phyloP scores from a whole-genome alignment of 2,113 vertebrate genomes.

The Corythoichthys haematopterus region DNA sequence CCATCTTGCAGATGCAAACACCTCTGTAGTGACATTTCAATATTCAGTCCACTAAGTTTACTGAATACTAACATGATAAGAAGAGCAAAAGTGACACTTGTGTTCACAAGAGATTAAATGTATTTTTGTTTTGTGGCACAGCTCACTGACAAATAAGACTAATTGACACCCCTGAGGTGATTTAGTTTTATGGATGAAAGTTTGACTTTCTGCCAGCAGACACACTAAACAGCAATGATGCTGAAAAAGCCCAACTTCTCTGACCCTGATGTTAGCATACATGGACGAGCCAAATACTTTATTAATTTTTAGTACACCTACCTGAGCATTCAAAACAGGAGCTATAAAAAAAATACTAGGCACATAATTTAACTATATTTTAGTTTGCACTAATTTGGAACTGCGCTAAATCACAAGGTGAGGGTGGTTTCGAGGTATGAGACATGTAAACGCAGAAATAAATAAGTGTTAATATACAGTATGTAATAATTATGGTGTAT shows the following conservation, averaged over 20 bases:
- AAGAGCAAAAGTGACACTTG: background rate
- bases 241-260: background rate
- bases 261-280: background rate
- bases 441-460: too few relatives aligned
- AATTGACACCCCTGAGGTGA: background rate
- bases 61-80: background rate
- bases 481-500: too few relatives aligned
- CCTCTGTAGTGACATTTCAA: slow-evolving; percentile 23
- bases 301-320: background rate
- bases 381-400: too few relatives aligned
- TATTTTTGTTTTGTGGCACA: slow-evolving; percentile 5
- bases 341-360: too few relatives aligned
- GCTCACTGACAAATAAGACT: slow-evolving; percentile 2
- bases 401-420: too few relatives aligned
- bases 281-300: background rate
- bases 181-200: background rate
- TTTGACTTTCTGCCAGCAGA: background rate
- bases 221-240: background rate
- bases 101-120: background rate
- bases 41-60: background rate
- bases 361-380: too few relatives aligned
- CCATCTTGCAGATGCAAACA: background rate
- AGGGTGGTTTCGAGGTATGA: too few relatives aligned
- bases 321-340: background rate
- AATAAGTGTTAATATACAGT: too few relatives aligned